These are phyloP conservation scores for Zophobas morio DNA, from an alignment of 1,140 invertebrate genomes.

Conservation along the genomic window DNA sequence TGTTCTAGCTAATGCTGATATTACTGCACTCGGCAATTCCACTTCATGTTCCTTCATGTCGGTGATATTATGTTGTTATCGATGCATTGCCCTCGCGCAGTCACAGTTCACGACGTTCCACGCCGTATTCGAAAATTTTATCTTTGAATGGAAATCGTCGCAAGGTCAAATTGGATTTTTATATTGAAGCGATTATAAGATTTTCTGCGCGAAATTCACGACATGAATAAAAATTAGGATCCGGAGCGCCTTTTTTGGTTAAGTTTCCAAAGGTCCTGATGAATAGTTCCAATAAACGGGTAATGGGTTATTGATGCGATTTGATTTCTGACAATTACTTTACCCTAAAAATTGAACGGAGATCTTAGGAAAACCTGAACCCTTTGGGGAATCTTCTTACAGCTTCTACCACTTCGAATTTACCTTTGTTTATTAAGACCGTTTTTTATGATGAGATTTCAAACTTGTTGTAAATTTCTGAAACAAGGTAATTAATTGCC, in stretches of 20 bases:
- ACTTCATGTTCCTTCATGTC: constrained; percentile 31
- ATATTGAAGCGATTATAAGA: constrained; percentile 30
- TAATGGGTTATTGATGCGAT: constrained; percentile 3
- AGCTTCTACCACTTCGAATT: too few species aligned
- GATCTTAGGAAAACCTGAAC: neutral
- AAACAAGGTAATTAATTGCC: too few species aligned
- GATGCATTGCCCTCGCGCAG: neutral
- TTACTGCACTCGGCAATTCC: constrained; percentile 48
- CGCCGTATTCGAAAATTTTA: neutral
- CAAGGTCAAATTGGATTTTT: constrained; percentile 23
- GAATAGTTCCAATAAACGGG: constrained; percentile 13
- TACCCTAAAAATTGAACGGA: neutral
- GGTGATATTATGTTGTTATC: constrained; percentile 11
- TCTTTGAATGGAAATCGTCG: neutral
- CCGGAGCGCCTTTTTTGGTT: constrained; percentile 1
- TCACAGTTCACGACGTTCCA: constrained; percentile 8
- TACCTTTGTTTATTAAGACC: too few species aligned
- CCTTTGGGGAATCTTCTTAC: too few species aligned
- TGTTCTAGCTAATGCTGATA: constrained; percentile 56
- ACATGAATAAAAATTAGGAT: constrained; percentile 25
- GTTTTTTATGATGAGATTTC: too few species aligned
- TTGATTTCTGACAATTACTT: constrained; percentile 1
- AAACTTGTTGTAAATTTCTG: too few species aligned
- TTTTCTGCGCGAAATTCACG: constrained; percentile 7
- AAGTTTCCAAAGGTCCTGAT: constrained; percentile 11